A percentile compares a stretch with the other conserved stretches of the same genome.
phyloP scores from a whole-genome alignment of 2,113 vertebrate species.

The Python bivittatus region DNA sequence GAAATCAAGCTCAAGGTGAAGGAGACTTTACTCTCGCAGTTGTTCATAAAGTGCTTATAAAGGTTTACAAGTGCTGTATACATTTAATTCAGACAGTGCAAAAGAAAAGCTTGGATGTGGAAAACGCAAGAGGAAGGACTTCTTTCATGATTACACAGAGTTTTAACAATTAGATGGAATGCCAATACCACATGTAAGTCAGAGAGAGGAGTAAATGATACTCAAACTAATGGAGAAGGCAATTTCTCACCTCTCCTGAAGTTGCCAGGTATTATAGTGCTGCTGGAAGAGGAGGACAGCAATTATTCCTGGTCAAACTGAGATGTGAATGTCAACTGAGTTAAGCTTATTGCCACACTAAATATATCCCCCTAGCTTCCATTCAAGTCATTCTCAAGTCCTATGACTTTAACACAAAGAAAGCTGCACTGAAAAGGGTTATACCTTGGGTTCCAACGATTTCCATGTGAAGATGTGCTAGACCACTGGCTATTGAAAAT shows the following conservation, averaged over 20 bases:
- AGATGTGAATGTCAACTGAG: background rate
- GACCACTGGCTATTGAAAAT: conserved; percentile 88
- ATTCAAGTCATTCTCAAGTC: background rate
- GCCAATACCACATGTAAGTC: background rate
- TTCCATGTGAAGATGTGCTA: conserved; percentile 98
- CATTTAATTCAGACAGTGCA: background rate
- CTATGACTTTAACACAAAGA: background rate
- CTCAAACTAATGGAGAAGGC: too few species aligned
- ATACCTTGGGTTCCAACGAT: conserved; percentile 95
- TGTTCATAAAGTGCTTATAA: background rate
- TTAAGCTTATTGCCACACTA: background rate
- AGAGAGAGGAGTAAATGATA: background rate
- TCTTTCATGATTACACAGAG: background rate
- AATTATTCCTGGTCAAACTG: background rate
- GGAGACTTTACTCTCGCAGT: background rate
- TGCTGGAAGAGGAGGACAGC: background rate
- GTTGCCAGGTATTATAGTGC: background rate
- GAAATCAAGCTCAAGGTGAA: background rate
- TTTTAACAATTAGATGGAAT: background rate
- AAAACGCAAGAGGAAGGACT: background rate
- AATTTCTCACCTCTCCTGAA: background rate
- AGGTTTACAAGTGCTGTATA: background rate
- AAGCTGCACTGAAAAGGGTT: background rate
- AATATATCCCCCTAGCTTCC: background rate
- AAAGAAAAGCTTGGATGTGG: background rate